A percentile compares a stretch with the other conserved stretches of the same genome.
These are phyloP conservation scores for Clostera curtula DNA, from an alignment of 2,888 invertebrate genomes.

Conservation along the genomic window DNA sequence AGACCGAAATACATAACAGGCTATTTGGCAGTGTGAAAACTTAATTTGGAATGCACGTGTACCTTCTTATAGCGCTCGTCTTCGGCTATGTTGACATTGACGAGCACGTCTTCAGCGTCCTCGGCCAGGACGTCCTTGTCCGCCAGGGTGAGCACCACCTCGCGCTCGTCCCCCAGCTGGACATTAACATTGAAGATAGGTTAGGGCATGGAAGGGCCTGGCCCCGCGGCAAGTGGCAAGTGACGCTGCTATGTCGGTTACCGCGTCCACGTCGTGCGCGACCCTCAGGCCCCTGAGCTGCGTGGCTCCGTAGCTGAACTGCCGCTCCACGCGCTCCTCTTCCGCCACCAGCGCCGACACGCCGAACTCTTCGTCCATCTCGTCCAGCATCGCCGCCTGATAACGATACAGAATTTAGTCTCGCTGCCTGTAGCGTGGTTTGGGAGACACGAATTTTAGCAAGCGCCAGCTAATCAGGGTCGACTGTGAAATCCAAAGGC, in stretches of 20 bases:
- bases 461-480: too few relatives aligned
- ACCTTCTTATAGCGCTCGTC: slow-evolving; percentile 88
- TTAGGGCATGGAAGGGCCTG: not conserved
- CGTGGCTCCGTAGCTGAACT: slow-evolving; percentile 81
- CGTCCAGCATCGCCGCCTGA: slow-evolving; percentile 93
- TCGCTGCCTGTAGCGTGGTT: too few relatives aligned
- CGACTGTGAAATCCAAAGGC: too few relatives aligned
- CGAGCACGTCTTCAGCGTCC: slow-evolving; percentile 87
- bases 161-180: slow-evolving; percentile 82
- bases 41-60: slow-evolving; percentile 4
- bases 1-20: not conserved
- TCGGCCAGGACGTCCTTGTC: slow-evolving; percentile 94
- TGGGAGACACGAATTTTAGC: too few relatives aligned
- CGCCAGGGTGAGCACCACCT: slow-evolving; percentile 92
- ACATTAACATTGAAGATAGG: not conserved
- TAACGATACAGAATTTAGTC: slow-evolving; percentile 9
- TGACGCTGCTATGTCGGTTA: slow-evolving; percentile 9
- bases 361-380: slow-evolving; percentile 96
- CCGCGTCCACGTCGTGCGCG: slow-evolving; percentile 80
- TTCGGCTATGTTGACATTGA: slow-evolving; percentile 93
- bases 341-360: slow-evolving; percentile 89
- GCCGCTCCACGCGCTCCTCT: slow-evolving; percentile 75
- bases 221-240: not conserved
- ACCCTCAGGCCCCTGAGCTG: slow-evolving; percentile 83
- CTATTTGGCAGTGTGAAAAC: not conserved